These are phyloP conservation scores for Calameuta idolon DNA, from an alignment of 2,888 invertebrate species.

Conservation along the genomic window DNA sequence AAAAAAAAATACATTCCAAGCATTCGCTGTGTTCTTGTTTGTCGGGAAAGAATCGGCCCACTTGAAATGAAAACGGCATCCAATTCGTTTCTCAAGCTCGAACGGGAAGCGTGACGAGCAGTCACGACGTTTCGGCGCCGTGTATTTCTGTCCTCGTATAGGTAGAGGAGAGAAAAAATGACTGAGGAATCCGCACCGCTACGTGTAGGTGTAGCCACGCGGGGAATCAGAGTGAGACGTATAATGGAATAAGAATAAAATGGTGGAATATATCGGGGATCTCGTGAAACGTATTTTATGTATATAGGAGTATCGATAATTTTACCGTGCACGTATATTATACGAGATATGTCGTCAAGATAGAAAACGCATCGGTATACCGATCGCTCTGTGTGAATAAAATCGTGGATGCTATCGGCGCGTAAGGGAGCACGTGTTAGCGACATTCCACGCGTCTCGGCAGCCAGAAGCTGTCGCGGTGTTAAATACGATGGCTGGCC, in stretches of 20 bases:
- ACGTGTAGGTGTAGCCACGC: neutral
- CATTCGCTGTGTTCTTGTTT: neutral
- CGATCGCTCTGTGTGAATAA: neutral
- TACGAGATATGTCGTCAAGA: neutral
- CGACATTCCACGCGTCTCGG: constrained; percentile 51
- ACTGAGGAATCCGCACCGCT: neutral
- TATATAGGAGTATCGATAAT: neutral
- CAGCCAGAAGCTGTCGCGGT: constrained; percentile 45
- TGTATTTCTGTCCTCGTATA: constrained; percentile 8
- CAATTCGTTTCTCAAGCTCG: neutral
- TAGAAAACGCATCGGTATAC: neutral
- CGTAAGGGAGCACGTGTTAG: constrained; percentile 17
- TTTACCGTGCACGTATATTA: too few relatives aligned
- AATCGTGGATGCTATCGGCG: neutral
- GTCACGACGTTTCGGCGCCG: constrained; percentile 1
- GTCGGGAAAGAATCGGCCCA: neutral
- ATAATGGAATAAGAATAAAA: neutral
- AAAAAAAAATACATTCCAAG: neutral
- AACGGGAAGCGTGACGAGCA: neutral
- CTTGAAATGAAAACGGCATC: neutral
- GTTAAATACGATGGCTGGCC: constrained; percentile 55
- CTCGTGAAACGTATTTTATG: neutral
- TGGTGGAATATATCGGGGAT: neutral
- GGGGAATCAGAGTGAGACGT: neutral
- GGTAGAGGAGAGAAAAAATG: constrained; percentile 14